These are phyloP conservation scores for Natator depressus DNA, from an alignment of 2,113 vertebrate genomes.

Conservation along the genomic window DNA sequence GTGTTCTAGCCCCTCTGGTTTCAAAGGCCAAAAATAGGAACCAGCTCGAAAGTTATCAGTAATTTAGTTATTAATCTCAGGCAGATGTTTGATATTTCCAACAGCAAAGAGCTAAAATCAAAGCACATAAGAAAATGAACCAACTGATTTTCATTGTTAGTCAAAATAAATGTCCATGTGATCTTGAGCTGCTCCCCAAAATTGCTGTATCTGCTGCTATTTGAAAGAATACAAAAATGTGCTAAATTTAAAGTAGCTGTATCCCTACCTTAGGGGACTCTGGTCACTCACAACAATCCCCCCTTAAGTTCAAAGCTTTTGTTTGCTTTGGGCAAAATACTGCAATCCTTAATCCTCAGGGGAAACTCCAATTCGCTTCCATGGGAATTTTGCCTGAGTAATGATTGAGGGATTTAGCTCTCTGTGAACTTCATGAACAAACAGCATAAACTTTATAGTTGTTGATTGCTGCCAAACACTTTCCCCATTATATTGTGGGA, in stretches of 20 bases:
- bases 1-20: conserved; percentile 70
- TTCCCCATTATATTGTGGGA: conserved; percentile 65
- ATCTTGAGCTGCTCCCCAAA: background rate
- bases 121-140: conserved; percentile 46
- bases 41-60: conserved; percentile 55
- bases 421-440: conserved; percentile 60
- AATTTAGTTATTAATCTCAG: conserved; percentile 63
- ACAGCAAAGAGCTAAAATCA: conserved; percentile 55
- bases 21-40: conserved; percentile 66
- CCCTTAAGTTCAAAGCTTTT: conserved; percentile 25
- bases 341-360: conserved; percentile 31
- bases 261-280: conserved; percentile 22
- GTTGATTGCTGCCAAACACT: conserved; percentile 69
- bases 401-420: conserved; percentile 41
- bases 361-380: conserved; percentile 33
- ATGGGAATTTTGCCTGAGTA: conserved; percentile 37
- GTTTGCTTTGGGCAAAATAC: conserved; percentile 43
- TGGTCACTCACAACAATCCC: conserved; percentile 20
- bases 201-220: conserved; percentile 32
- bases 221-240: background rate
- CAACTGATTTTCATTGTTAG: background rate
- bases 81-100: conserved; percentile 71
- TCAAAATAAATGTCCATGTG: conserved; percentile 28
- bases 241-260: background rate
- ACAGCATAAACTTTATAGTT: conserved; percentile 68